phyloP scores from a whole-genome alignment of 2,888 invertebrate species.

The Shargacucullia verbasci region DNA sequence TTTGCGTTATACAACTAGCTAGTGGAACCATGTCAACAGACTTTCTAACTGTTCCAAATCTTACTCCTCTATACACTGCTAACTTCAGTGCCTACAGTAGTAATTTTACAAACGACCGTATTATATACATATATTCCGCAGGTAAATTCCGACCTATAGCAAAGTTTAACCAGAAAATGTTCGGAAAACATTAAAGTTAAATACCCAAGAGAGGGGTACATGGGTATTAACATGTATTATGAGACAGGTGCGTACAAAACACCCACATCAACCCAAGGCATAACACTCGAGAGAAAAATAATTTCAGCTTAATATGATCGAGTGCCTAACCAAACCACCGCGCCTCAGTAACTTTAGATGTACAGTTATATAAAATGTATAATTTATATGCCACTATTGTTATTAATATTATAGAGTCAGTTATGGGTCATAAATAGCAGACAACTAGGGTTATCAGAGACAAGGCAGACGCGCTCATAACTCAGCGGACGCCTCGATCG shows the following conservation, averaged over 20 bases:
- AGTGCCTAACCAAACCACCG: slow-evolving; percentile 22
- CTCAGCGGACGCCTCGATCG: slow-evolving; percentile 60
- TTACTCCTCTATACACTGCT: slow-evolving; percentile 23
- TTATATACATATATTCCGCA: slow-evolving; percentile 4
- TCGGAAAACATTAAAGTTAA: slow-evolving; percentile 42
- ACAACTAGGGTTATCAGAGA: slow-evolving; percentile 68
- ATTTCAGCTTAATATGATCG: slow-evolving; percentile 42
- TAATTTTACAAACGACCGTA: slow-evolving; percentile 16
- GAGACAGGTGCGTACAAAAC: slow-evolving; percentile 39
- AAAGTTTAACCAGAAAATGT: slow-evolving; percentile 34
- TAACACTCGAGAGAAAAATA: slow-evolving; percentile 50
- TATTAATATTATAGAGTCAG: slow-evolving; percentile 47
- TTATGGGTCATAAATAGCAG: slow-evolving; percentile 61
- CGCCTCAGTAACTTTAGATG: slow-evolving; percentile 12
- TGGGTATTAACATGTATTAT: slow-evolving; percentile 46
- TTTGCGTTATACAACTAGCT: slow-evolving; percentile 54
- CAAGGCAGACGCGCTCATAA: slow-evolving; percentile 65
- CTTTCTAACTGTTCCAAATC: slow-evolving; percentile 51
- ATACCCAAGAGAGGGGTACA: slow-evolving; percentile 28
- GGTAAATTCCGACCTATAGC: slow-evolving; percentile 17
- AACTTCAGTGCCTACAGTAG: slow-evolving; percentile 31
- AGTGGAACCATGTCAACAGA: slow-evolving; percentile 57
- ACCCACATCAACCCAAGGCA: slow-evolving; percentile 31
- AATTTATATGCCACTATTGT: slow-evolving; percentile 51
- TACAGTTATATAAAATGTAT: slow-evolving; percentile 23